Evolutionary conservation across 2,113 vertebrate species (phyloP).

Genomic region (Entosphenus tridentatus): DNA sequence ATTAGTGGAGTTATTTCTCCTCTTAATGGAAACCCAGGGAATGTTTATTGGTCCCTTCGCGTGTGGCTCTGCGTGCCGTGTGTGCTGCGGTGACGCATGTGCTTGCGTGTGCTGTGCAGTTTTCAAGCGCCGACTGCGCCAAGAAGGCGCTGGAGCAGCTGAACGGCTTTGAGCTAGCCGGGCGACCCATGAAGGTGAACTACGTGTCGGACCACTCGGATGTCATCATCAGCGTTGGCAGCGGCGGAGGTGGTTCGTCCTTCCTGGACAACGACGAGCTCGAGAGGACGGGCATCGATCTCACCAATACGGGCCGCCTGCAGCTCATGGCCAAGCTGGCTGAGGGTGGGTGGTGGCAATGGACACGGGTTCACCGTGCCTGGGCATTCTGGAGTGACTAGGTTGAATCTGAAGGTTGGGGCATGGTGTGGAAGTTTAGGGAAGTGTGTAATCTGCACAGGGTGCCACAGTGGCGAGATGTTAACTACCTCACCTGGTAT

Average conservation of each 20-base stretch:
- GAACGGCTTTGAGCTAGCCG: conserved; percentile 79
- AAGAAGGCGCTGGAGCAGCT: conserved; percentile 88
- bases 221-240: conserved; percentile 21
- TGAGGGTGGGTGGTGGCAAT: conserved; percentile 32
- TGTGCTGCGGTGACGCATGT: neutral
- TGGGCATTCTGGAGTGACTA: neutral
- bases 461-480: too few relatives aligned
- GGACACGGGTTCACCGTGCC: neutral
- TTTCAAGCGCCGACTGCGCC: conserved; percentile 75
- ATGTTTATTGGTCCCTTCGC: neutral
- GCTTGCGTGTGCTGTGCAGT: conserved; percentile 22
- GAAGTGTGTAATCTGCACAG: too few relatives aligned
- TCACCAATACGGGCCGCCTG: conserved; percentile 70
- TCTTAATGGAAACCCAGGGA: neutral
- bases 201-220: conserved; percentile 79
- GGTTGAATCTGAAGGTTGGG: too few relatives aligned
- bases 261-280: conserved; percentile 79
- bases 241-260: conserved; percentile 28
- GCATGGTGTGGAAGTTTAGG: too few relatives aligned
- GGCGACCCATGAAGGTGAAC: conserved; percentile 91
- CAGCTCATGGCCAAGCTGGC: conserved; percentile 84
- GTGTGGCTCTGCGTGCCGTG: neutral
- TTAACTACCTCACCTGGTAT: too few relatives aligned
- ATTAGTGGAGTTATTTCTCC: neutral
- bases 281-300: conserved; percentile 66